Evolutionary conservation across 92 coral and sea anemone species (phyloP).

Genomic region (Phenganax stokvisi): DNA sequence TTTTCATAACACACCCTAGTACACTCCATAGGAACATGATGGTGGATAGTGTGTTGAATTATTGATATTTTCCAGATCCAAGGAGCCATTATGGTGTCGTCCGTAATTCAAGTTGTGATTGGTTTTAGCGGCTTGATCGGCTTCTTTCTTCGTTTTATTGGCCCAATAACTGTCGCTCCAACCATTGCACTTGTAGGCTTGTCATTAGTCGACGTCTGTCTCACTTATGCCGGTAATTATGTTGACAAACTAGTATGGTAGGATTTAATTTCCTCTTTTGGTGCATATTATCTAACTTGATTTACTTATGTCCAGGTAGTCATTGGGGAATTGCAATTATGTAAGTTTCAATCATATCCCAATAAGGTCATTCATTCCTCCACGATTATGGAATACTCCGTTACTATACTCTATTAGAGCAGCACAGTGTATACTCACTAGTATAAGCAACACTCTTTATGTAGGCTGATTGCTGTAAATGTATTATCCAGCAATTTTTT

Average conservation of each 20-base stretch:
- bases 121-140: constrained; percentile 91
- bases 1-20: no score
- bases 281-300: not conserved
- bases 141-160: constrained; percentile 75
- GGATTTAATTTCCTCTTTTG: not conserved
- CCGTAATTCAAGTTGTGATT: constrained; percentile 66
- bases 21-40: no score
- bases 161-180: constrained; percentile 85
- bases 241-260: not conserved
- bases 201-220: constrained; percentile 72
- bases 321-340: constrained; percentile 88
- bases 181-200: constrained; percentile 84
- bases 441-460: no score
- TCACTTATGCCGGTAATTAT: constrained; percentile 57
- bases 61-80: constrained; percentile 59
- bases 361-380: not conserved
- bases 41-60: not conserved
- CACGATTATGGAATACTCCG: not conserved
- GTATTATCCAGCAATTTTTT: no score
- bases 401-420: no score
- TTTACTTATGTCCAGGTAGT: constrained; percentile 43
- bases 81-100: constrained; percentile 87
- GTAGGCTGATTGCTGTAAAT: no score
- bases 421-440: no score
- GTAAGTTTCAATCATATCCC: constrained; percentile 49